These are phyloP conservation scores for Vollenhovia emeryi DNA, from an alignment of 1,140 invertebrate genomes.

Conservation along the genomic window DNA sequence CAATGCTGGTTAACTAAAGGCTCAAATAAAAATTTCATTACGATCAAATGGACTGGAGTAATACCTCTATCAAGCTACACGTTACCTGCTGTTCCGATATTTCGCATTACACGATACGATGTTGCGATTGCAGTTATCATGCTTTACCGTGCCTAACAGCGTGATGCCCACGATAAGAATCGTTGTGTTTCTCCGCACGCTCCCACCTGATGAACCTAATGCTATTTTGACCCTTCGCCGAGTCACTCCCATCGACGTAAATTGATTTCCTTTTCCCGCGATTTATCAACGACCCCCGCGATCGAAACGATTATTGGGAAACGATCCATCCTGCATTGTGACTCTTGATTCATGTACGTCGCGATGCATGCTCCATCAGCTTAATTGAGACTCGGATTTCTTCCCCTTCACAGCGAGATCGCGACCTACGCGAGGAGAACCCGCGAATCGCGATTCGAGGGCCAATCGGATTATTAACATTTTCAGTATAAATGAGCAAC, in stretches of 20 bases:
- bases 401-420: not conserved
- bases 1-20: not conserved
- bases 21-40: constrained; percentile 22
- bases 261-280: constrained; percentile 4
- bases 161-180: constrained; percentile 5
- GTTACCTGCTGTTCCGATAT: not conserved
- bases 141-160: not conserved
- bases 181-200: constrained; percentile 2
- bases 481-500: not conserved
- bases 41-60: not conserved
- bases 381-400: not conserved
- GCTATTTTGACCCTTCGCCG: not conserved
- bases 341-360: constrained; percentile 9
- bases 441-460: not conserved
- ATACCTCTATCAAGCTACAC: not conserved
- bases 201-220: constrained; percentile 11
- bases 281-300: constrained; percentile 9
- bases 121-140: not conserved
- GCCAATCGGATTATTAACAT: not conserved
- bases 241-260: constrained; percentile 1
- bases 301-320: constrained; percentile 14
- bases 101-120: not conserved
- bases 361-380: not conserved
- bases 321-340: constrained; percentile 1
- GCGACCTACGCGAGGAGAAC: not conserved